Percentiles rank a stretch among this genome's conserved stretches.
These are phyloP conservation scores for Erpornis zantholeuca DNA, from an alignment of 2,113 vertebrate species.

Conservation along the genomic window DNA sequence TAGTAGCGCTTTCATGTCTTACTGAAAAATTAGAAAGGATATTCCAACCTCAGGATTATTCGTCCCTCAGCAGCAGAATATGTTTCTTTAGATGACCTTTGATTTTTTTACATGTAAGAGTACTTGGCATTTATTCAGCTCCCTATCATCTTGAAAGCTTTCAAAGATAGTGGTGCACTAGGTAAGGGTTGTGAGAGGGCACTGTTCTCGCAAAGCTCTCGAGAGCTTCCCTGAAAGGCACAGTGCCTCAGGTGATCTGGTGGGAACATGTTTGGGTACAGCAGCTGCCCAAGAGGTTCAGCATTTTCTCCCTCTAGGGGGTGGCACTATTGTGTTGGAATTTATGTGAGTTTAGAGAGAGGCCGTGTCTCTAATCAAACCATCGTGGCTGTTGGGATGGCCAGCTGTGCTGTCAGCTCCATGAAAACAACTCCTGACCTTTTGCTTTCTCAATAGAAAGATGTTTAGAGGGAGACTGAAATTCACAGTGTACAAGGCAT, in stretches of 20 bases:
- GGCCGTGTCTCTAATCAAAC: background rate
- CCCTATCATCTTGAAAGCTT: background rate
- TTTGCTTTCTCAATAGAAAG: background rate
- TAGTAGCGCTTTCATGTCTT: background rate
- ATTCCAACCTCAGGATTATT: background rate
- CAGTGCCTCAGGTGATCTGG: background rate
- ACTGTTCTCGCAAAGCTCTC: background rate
- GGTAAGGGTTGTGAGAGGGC: background rate
- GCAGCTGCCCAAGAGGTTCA: background rate
- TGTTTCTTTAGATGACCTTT: conserved; percentile 39
- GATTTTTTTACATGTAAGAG: background rate
- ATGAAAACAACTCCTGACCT: background rate
- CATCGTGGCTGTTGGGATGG: fast-evolving
- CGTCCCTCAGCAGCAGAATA: background rate
- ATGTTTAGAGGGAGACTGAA: background rate
- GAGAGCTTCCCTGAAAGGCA: background rate
- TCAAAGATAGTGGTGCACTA: background rate
- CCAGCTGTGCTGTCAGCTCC: background rate
- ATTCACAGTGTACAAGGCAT: background rate
- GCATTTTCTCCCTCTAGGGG: background rate
- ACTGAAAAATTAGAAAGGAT: background rate
- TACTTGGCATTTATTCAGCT: conserved; percentile 2
- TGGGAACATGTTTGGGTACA: background rate
- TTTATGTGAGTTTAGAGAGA: background rate
- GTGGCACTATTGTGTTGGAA: background rate